These are phyloP conservation scores for Rhopalosiphum maidis DNA, from an alignment of 1,140 invertebrate genomes.

Conservation along the genomic window DNA sequence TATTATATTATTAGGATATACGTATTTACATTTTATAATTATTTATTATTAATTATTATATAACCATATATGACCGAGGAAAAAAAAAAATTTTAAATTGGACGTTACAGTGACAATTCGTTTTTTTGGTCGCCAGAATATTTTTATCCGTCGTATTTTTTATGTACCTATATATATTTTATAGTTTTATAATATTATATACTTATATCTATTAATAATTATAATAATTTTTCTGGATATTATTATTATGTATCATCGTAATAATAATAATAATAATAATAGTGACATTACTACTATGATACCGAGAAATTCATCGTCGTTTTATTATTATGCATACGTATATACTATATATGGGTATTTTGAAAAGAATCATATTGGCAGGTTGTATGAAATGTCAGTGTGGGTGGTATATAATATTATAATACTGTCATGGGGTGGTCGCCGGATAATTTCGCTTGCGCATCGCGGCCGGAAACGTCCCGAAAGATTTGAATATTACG, in stretches of 20 bases:
- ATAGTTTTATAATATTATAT: not conserved
- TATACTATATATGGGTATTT: not conserved
- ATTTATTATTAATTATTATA: conserved; percentile 9
- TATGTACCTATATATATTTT: not conserved
- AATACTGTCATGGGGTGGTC: not conserved
- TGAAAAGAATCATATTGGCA: not conserved
- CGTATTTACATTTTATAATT: not conserved
- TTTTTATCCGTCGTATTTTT: conserved; percentile 7
- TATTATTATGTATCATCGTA: not conserved
- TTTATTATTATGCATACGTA: not conserved
- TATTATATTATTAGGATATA: not conserved
- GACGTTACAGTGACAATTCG: not conserved
- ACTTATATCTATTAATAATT: conserved; percentile 9
- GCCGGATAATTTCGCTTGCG: not conserved
- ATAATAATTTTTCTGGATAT: not conserved
- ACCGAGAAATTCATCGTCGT: not conserved
- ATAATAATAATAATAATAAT: not conserved
- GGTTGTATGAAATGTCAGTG: not conserved
- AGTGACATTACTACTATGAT: not conserved
- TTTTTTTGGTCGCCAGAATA: conserved; percentile 13
- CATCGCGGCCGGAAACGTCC: not conserved
- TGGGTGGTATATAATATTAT: not conserved
- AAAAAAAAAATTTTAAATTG: not conserved
- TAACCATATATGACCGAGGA: not conserved
- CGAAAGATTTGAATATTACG: not conserved